A percentile compares a stretch with the other conserved stretches of the same genome.
Evolutionary conservation across 2,113 vertebrate species (phyloP).

Genomic region (Cricetomys ansorgei): DNA sequence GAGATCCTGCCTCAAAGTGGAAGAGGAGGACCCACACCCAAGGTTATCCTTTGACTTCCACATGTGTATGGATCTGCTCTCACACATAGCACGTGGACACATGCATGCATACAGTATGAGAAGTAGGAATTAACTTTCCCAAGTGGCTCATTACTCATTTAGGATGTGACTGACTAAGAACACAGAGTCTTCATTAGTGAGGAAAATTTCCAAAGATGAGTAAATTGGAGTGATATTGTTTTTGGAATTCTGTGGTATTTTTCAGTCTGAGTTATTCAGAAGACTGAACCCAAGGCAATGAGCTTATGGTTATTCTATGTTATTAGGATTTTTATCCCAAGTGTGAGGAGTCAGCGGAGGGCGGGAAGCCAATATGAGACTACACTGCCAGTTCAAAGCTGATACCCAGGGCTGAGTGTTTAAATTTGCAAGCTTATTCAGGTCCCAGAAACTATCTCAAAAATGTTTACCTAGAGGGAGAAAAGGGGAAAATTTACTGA

Average conservation of each 20-base stretch:
- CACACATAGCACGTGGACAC: neutral
- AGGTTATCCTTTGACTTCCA: neutral
- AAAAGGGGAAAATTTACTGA: neutral
- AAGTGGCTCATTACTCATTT: neutral
- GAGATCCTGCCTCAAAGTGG: neutral
- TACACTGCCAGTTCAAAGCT: neutral
- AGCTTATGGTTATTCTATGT: neutral
- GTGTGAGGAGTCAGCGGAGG: neutral
- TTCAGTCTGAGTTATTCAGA: neutral
- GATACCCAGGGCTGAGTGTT: neutral
- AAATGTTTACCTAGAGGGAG: neutral
- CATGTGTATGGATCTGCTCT: accelerated
- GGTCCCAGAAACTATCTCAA: neutral
- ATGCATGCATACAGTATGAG: neutral
- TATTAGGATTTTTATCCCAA: neutral
- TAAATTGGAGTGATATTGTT: neutral
- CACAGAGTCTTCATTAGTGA: neutral
- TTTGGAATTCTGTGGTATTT: neutral
- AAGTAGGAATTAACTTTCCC: neutral
- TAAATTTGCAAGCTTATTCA: neutral
- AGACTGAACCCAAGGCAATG: neutral
- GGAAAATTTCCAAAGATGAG: neutral
- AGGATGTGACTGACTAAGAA: neutral
- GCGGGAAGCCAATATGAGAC: neutral
- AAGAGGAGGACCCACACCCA: neutral